phyloP scores from a whole-genome alignment of 2,797 vertebrate species.

The Eospalax fontanierii region DNA sequence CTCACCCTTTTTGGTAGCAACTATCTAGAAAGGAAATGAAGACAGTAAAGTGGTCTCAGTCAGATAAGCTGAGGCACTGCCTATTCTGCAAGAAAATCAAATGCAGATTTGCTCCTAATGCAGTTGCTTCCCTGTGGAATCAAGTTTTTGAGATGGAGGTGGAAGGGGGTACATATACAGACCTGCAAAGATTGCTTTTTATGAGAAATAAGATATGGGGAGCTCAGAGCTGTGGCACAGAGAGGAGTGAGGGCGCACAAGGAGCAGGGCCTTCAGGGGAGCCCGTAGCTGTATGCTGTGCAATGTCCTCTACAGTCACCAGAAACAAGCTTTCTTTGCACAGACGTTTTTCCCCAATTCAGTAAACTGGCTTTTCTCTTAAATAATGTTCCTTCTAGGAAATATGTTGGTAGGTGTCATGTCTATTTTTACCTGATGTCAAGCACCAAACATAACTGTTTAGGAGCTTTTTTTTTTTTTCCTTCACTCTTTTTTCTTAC shows the following conservation, averaged over 20 bases:
- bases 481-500: neutral
- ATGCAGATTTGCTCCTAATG: neutral
- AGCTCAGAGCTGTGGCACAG: neutral
- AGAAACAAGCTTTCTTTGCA: neutral
- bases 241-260: neutral
- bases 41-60: rapidly evolving
- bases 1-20: neutral
- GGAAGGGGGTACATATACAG: neutral
- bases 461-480: conserved; percentile 1
- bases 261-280: conserved; percentile 49
- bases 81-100: neutral
- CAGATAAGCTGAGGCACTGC: neutral
- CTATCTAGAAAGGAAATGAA: conserved; percentile 1
- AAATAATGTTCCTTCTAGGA: rapidly evolving
- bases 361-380: neutral
- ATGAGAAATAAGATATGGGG: neutral
- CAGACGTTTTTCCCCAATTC: neutral
- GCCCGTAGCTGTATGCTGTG: conserved; percentile 71
- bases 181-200: neutral
- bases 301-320: too few relatives aligned
- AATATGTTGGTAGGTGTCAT: neutral
- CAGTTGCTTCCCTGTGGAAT: neutral
- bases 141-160: neutral
- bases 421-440: neutral
- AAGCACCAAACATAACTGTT: neutral